Evolutionary conservation across 2,888 invertebrate genomes (phyloP).

Genomic region (Ochropleura plecta): DNA sequence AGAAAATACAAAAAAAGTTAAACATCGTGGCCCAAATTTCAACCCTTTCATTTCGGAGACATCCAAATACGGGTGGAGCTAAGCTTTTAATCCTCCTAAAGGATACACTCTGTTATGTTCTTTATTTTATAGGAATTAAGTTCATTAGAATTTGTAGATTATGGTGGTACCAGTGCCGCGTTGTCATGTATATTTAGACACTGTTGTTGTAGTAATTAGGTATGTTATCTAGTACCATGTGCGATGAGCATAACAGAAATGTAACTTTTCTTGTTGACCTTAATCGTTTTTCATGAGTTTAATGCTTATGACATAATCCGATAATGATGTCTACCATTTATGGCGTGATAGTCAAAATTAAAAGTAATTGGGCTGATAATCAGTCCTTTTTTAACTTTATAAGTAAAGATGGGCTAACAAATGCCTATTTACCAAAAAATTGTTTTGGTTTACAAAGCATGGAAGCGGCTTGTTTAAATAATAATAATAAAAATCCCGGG

Average conservation of each 20-base stretch:
- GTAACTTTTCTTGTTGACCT: background rate
- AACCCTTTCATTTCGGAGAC: conserved; percentile 44
- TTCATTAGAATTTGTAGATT: conserved; percentile 36
- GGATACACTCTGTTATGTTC: conserved; percentile 30
- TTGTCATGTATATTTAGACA: conserved; percentile 22
- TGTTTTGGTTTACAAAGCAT: too few species aligned
- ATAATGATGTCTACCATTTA: too few species aligned
- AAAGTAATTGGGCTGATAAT: too few species aligned
- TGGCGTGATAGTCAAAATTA: too few species aligned
- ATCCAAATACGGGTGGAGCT: conserved; percentile 43
- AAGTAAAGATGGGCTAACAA: too few species aligned
- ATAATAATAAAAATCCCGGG: too few species aligned
- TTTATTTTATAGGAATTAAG: conserved; percentile 34
- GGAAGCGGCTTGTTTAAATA: too few species aligned
- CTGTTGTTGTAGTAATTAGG: conserved; percentile 5
- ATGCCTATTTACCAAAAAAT: too few species aligned
- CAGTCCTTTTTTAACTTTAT: too few species aligned
- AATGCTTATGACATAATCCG: too few species aligned
- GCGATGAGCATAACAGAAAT: background rate
- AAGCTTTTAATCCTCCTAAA: conserved; percentile 56
- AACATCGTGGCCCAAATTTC: conserved; percentile 31
- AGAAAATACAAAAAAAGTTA: conserved; percentile 27
- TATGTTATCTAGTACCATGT: conserved; percentile 20
- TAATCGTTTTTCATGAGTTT: background rate
- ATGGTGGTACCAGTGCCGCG: background rate